Percentiles rank a stretch among this genome's conserved stretches.
phyloP scores from a whole-genome alignment of 92 coral and sea anemone species.

The Anthopleura xanthogrammica region DNA sequence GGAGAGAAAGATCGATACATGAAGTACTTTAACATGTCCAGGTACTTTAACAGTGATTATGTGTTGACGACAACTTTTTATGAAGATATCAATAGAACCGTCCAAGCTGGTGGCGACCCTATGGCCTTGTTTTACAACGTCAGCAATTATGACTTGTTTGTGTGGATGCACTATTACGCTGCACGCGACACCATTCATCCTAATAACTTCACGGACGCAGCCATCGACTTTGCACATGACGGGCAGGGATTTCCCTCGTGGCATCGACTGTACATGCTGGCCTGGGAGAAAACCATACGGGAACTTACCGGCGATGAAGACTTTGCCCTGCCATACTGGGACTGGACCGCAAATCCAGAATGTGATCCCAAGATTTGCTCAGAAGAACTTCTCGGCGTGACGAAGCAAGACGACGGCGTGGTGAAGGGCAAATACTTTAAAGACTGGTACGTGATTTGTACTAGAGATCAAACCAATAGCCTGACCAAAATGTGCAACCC shows the following conservation, averaged over 20 bases:
- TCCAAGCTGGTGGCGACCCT: slow-evolving; percentile 30
- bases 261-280: no score
- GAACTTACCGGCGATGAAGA: slow-evolving; percentile 22
- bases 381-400: slow-evolving; percentile 36
- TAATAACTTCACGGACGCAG: neutral
- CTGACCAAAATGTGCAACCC: slow-evolving; percentile 7
- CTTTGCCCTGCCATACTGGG: slow-evolving; percentile 13
- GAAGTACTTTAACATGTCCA: no score
- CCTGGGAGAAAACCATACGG: slow-evolving; percentile 34
- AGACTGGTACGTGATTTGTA: slow-evolving; percentile 39
- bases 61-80: slow-evolving; percentile 36
- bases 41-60: no score
- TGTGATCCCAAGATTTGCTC: slow-evolving; percentile 37
- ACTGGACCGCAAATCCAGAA: slow-evolving; percentile 13
- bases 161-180: slow-evolving; percentile 70
- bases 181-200: slow-evolving; percentile 50
- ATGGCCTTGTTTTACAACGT: slow-evolving; percentile 34
- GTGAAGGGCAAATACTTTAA: slow-evolving; percentile 32
- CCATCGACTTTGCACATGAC: slow-evolving; percentile 64
- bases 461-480: slow-evolving; percentile 18
- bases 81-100: slow-evolving; percentile 26
- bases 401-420: slow-evolving; percentile 13
- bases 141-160: slow-evolving; percentile 47
- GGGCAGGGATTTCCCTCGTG: no score
- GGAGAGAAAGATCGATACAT: no score